Base-by-base conservation (phyloP, 2,888 invertebrate species). In the Branchipolynoe longqiensis region DNA sequence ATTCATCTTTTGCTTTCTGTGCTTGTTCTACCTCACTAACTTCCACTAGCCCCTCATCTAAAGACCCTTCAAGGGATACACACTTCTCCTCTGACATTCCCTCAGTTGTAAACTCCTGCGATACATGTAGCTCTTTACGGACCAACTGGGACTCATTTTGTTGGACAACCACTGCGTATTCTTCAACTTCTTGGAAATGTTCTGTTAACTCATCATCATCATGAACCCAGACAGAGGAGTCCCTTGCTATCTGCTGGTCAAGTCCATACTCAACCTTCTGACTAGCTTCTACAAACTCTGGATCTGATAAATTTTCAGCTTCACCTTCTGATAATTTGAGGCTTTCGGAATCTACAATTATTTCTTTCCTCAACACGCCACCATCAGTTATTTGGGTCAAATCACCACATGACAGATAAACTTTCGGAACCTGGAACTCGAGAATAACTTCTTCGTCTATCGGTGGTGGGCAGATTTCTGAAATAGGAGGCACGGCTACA, bases 111-210 rank as follows among this genome's bases (percentile, higher is more conserved):
- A 78, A 3, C 48, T 78, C 78, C 48, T 78, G 41, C 1, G 41
- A 25, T 6, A 25, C 2, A 31, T 78, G 48, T 2, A 78, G 1
- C 1, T 48, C 78, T 28, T 48, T 78, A 25, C 28, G 25, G 2
- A 4, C 78, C 28, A 48, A 2, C 48, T 41, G 48, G 12, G 31
- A 14, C 31, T 78, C 14, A 18, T 41, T 41, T 0, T 14, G 0
- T 48, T 28, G 8, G 0, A 78, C 28, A 31, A 78, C 78, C 78
- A 48, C 41, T 31, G 48, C 28, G 28, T n/a, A 41, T 78, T 40
- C 41, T 78, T 78, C 78, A 6, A 78, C 54, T 25, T 78, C 78
- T 78, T 78, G 48, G 54, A 48, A 78, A 78, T 78, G 78, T 33
- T 78, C 78, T 25, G 78, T 78, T 25, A 78, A 28, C 48, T 78